Conservation (phyloP, 2,888 invertebrate genomes). For the Epistrophe grossulariae region DNA sequence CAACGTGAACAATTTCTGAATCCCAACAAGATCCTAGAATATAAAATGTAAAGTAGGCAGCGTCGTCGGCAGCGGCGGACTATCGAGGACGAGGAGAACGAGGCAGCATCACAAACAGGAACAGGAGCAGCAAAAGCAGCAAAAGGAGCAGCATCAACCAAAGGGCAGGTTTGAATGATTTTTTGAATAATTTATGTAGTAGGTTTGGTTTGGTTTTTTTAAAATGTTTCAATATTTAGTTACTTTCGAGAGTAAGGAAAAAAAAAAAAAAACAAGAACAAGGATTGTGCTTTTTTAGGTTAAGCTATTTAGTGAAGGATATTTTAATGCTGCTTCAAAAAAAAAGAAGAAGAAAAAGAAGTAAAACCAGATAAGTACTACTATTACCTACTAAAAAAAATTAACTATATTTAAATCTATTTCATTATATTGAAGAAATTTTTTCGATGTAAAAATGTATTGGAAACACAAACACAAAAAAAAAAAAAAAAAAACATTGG, state of each 20-base stretch:
- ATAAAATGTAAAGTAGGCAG: constrained; percentile 83
- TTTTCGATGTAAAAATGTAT: constrained; percentile 50
- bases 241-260: constrained; percentile 10
- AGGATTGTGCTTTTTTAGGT: constrained; percentile 20
- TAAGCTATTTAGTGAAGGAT: constrained; percentile 29
- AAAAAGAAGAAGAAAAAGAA: not conserved
- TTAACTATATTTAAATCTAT: constrained; percentile 16
- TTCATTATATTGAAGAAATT: constrained; percentile 19
- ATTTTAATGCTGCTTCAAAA: constrained; percentile 42
- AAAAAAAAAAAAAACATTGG: constrained; percentile 57
- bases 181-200: constrained; percentile 38
- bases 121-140: not conserved
- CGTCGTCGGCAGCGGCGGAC: constrained; percentile 79
- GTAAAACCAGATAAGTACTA: constrained; percentile 32
- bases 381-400: constrained; percentile 32
- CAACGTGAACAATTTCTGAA: constrained; percentile 84
- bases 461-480: constrained; percentile 50
- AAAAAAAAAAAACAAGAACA: not conserved
- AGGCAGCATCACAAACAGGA: not conserved
- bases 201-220: constrained; percentile 31
- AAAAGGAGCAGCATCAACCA: not conserved
- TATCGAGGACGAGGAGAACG: not conserved
- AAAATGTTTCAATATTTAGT: constrained; percentile 9
- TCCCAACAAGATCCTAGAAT: constrained; percentile 84
- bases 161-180: constrained; percentile 27